Conservation (phyloP, 2,797 vertebrate genomes). For the Gymnoscopelus microlampas region DNA sequence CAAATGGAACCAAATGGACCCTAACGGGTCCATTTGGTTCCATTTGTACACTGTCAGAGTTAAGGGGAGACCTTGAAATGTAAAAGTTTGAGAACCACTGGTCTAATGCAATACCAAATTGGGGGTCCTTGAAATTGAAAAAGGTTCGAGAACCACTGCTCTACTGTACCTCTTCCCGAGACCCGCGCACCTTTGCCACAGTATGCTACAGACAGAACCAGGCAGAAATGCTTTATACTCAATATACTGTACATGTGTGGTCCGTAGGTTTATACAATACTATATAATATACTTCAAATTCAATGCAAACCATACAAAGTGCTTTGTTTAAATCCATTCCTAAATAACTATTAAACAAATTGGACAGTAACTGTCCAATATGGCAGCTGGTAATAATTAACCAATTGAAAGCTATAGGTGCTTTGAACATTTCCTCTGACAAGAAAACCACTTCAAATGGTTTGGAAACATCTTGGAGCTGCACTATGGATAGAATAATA, state of each 20-base stretch:
- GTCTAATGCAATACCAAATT: too few relatives aligned
- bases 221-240: constrained; percentile 57
- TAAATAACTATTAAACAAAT: constrained; percentile 67
- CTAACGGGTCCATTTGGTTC: too few relatives aligned
- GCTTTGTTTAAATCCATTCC: constrained; percentile 79
- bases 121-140: too few relatives aligned
- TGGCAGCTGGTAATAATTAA: constrained; percentile 86
- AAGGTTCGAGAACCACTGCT: too few relatives aligned
- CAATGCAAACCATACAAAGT: constrained; percentile 80
- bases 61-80: too few relatives aligned
- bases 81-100: too few relatives aligned
- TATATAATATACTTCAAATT: constrained; percentile 70
- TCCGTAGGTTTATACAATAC: constrained; percentile 78
- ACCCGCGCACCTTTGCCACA: constrained; percentile 19
- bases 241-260: constrained; percentile 63
- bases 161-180: constrained; percentile 12
- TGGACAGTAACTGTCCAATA: constrained; percentile 70
- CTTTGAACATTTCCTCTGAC: constrained; percentile 73
- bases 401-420: constrained; percentile 85
- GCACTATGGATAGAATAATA: constrained; percentile 70
- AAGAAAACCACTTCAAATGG: constrained; percentile 42
- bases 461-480: constrained; percentile 81
- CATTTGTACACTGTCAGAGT: too few relatives aligned
- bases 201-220: constrained; percentile 77
- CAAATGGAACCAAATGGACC: too few relatives aligned